Conservation (phyloP, 2,888 invertebrate genomes). For the Machimus rusticus region DNA sequence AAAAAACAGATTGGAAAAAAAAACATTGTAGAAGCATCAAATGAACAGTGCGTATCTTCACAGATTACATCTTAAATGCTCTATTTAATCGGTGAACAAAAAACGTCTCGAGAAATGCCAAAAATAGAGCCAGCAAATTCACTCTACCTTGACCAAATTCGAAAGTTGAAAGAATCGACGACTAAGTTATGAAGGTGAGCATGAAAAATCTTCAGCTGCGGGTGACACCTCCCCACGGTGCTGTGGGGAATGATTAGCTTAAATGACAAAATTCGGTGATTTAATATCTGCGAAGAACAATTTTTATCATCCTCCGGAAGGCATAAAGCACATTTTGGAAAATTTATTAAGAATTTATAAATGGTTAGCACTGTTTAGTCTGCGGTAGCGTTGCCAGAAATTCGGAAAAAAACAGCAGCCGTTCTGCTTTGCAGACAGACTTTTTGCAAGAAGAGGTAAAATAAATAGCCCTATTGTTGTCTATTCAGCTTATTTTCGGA, state of each 20-base stretch:
- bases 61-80: neutral
- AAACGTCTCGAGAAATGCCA: neutral
- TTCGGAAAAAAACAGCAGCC: neutral
- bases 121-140: slow-evolving; percentile 20
- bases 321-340: neutral
- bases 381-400: neutral
- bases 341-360: neutral
- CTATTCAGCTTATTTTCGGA: neutral
- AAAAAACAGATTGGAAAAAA: neutral
- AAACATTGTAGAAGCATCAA: neutral
- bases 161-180: slow-evolving; percentile 14
- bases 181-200: neutral
- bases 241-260: neutral
- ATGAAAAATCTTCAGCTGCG: neutral
- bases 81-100: neutral
- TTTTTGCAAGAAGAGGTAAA: neutral
- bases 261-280: neutral
- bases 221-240: neutral
- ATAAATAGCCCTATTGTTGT: neutral
- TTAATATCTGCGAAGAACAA: neutral
- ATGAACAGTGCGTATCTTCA: neutral
- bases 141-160: slow-evolving; percentile 17
- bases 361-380: neutral
- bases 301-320: neutral
- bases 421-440: neutral